Evolutionary conservation across 1,140 invertebrate species (phyloP).

Genomic region (Monochamus saltuarius): DNA sequence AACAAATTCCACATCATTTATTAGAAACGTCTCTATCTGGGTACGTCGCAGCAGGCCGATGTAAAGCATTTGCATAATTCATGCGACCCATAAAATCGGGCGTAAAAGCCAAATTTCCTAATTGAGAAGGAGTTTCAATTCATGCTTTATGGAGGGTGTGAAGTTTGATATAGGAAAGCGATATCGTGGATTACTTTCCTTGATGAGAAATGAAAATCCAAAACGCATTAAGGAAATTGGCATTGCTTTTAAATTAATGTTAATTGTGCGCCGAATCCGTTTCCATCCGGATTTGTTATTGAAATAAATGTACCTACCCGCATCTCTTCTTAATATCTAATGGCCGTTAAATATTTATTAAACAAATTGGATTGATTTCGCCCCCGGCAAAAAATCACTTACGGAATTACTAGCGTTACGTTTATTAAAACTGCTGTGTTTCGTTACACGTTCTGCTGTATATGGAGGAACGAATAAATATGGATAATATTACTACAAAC

Average conservation of each 20-base stretch:
- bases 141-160: slow-evolving; percentile 48
- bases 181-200: slow-evolving; percentile 51
- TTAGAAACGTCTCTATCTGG: background rate
- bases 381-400: background rate
- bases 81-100: slow-evolving; percentile 42
- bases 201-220: slow-evolving; percentile 53
- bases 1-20: background rate
- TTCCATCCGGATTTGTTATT: slow-evolving; percentile 44
- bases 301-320: slow-evolving; percentile 28
- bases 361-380: slow-evolving; percentile 36
- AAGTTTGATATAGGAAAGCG: slow-evolving; percentile 51
- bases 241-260: slow-evolving; percentile 52
- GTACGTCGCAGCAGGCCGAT: slow-evolving; percentile 9
- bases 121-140: slow-evolving; percentile 48
- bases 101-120: slow-evolving; percentile 50
- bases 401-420: too few relatives aligned
- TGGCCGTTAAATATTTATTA: slow-evolving; percentile 39
- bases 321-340: slow-evolving; percentile 30
- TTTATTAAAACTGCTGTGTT: too few relatives aligned
- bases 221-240: slow-evolving; percentile 52
- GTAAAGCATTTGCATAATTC: slow-evolving; percentile 37
- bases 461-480: too few relatives aligned
- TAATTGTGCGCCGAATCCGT: slow-evolving; percentile 45
- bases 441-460: too few relatives aligned
- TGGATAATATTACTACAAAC: too few relatives aligned